phyloP scores from a whole-genome alignment of 2,888 invertebrate species.

The Isoperla grammatica region DNA sequence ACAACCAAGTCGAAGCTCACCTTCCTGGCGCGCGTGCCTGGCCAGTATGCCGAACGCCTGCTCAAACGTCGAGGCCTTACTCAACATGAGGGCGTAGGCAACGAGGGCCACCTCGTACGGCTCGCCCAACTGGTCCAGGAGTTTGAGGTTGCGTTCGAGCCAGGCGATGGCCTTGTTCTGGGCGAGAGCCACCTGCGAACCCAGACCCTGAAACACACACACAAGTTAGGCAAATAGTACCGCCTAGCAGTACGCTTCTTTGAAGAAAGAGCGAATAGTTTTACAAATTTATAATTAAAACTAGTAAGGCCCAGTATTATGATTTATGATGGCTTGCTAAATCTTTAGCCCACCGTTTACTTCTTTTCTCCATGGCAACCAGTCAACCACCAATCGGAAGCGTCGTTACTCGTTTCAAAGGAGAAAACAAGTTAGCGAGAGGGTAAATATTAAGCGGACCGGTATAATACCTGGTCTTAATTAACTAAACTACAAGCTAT shows the following conservation, averaged over 20 bases:
- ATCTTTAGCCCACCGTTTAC: no score
- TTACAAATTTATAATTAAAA: no score
- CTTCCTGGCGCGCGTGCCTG: constrained; percentile 60
- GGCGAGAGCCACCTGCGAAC: constrained; percentile 68
- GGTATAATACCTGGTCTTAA: no score
- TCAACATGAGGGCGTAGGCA: constrained; percentile 77
- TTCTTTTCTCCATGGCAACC: no score
- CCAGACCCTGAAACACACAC: constrained; percentile 51
- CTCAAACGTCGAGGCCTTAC: constrained; percentile 81
- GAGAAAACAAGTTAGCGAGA: no score
- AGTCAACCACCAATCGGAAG: no score
- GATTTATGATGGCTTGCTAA: no score
- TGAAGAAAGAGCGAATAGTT: constrained; percentile 20
- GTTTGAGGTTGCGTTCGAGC: constrained; percentile 75
- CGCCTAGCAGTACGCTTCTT: neutral
- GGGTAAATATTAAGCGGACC: no score
- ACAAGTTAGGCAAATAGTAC: constrained; percentile 15
- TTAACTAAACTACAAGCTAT: no score
- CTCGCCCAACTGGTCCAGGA: constrained; percentile 63
- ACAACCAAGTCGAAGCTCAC: no score
- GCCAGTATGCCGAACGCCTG: constrained; percentile 71
- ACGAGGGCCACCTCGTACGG: constrained; percentile 85
- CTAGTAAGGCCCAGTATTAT: no score
- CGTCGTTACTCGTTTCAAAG: no score
- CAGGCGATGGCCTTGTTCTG: constrained; percentile 69